Evolutionary conservation across 1,140 invertebrate species (phyloP).

Genomic region (Diprion similis): DNA sequence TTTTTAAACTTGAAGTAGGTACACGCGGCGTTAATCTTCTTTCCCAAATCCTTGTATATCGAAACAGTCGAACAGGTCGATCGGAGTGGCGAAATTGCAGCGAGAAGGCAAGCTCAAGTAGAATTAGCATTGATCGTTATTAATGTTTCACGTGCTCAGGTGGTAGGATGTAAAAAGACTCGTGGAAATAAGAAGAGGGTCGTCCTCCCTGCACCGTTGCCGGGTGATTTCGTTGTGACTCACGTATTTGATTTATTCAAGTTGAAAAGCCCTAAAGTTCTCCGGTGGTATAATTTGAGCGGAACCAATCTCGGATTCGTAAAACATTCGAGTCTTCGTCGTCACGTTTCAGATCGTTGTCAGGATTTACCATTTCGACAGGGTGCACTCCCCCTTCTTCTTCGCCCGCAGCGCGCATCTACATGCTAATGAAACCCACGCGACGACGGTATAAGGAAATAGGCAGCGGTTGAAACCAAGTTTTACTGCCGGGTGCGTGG

Average conservation of each 20-base stretch:
- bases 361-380: not conserved
- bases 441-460: not conserved
- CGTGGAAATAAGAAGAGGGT: too few relatives aligned
- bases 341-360: conserved; percentile 5
- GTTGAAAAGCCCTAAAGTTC: not conserved
- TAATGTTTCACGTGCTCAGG: too few relatives aligned
- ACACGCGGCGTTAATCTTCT: too few relatives aligned
- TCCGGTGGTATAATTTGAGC: not conserved
- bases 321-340: not conserved
- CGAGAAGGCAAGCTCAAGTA: too few relatives aligned
- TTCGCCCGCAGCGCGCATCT: not conserved
- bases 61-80: too few relatives aligned
- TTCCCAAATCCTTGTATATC: too few relatives aligned
- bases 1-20: too few relatives aligned
- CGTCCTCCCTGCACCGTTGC: too few relatives aligned
- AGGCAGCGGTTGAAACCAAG: not conserved
- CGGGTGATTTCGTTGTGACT: not conserved
- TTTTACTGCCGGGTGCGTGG: conserved; percentile 6
- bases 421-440: conserved; percentile 5
- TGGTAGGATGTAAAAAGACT: too few relatives aligned
- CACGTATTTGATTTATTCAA: conserved; percentile 6
- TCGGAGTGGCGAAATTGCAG: too few relatives aligned
- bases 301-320: conserved; percentile 5
- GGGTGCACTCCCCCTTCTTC: not conserved
- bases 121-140: too few relatives aligned